phyloP scores from a whole-genome alignment of 1,140 invertebrate genomes.

The Periplaneta americana region DNA sequence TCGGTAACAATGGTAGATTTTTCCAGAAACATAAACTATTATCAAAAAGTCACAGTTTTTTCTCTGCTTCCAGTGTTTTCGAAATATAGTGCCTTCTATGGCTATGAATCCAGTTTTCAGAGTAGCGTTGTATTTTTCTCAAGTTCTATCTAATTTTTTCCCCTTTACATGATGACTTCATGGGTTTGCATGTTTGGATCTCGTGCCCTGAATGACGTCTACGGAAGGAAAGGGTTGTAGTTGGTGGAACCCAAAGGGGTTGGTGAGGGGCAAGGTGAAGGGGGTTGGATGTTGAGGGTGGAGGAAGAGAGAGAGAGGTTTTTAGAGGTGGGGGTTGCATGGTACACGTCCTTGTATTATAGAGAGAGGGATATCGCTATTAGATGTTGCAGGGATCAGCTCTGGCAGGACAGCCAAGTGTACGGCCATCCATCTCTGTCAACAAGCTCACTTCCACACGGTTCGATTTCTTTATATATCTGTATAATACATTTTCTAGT shows the following conservation, averaged over 20 bases:
- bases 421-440: neutral
- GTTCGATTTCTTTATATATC: neutral
- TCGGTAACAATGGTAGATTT: no score
- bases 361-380: neutral
- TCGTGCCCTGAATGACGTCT: neutral
- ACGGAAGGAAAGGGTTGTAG: neutral
- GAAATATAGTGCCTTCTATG: no score
- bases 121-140: no score
- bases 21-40: no score
- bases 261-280: neutral
- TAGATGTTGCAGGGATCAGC: neutral
- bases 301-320: no score
- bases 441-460: neutral
- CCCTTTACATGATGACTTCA: neutral
- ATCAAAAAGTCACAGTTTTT: no score
- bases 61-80: no score
- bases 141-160: no score
- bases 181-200: neutral
- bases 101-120: no score
- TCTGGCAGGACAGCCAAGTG: neutral
- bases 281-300: neutral
- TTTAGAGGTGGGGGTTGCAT: neutral
- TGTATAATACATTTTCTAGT: neutral
- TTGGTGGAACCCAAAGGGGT: neutral
- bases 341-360: neutral